Evolutionary conservation across 2,888 invertebrate species (phyloP).

Genomic region (Saturnia pavonia): DNA sequence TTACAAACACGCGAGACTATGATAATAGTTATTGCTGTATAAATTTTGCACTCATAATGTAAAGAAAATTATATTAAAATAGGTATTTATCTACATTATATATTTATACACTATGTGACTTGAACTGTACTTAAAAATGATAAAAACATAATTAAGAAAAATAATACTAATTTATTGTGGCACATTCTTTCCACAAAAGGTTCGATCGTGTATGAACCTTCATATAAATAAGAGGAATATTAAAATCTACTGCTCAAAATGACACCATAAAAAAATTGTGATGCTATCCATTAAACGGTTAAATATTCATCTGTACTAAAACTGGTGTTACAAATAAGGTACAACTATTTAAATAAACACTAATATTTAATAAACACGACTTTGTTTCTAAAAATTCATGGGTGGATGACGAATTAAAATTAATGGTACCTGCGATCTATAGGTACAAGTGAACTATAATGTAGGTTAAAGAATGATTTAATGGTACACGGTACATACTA

Average conservation of each 20-base stretch:
- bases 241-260: background rate
- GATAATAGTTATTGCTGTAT: background rate
- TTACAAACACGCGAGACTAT: background rate
- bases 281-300: background rate
- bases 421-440: background rate
- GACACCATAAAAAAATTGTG: background rate
- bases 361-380: background rate
- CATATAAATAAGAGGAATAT: background rate
- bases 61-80: background rate
- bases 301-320: background rate
- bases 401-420: background rate
- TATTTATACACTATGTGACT: background rate
- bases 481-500: too few relatives aligned
- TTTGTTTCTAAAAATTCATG: background rate
- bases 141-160: background rate
- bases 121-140: background rate
- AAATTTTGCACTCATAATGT: background rate
- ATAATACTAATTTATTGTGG: constrained; percentile 7
- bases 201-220: background rate
- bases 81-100: background rate
- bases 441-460: background rate
- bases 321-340: background rate
- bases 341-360: background rate
- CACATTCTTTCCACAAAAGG: background rate
- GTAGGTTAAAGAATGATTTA: background rate